Conservation (phyloP, 1,140 invertebrate species). For the Babylonia areolata region DNA sequence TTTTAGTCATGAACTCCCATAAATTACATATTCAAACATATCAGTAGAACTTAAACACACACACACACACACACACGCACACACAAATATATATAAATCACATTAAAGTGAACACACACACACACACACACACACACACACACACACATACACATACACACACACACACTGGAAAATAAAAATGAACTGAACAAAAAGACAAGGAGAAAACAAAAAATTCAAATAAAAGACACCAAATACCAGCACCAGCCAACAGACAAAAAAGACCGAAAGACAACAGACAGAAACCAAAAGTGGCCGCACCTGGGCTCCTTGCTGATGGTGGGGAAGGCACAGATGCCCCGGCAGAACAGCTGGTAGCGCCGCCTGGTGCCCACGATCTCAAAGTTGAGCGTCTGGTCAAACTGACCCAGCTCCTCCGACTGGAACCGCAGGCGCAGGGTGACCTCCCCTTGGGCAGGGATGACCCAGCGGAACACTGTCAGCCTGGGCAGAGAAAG, state of each 20-base stretch:
- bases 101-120: neutral
- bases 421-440: slow-evolving; percentile 72
- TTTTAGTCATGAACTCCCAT: no score
- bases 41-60: no score
- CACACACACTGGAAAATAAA: no score
- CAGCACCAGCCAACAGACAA: neutral
- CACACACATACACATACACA: neutral
- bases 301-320: slow-evolving; percentile 76
- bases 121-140: neutral
- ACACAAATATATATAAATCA: no score
- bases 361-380: slow-evolving; percentile 73
- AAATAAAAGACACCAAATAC: neutral
- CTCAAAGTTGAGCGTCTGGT: slow-evolving; percentile 77
- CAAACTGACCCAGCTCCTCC: slow-evolving; percentile 76
- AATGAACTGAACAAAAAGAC: neutral
- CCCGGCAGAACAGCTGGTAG: slow-evolving; percentile 76
- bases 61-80: no score
- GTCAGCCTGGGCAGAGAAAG: slow-evolving; percentile 60
- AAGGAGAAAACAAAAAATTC: neutral
- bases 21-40: no score
- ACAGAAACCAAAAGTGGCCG: no score
- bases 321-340: slow-evolving; percentile 75
- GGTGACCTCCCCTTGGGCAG: slow-evolving; percentile 67
- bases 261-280: neutral
- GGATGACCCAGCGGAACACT: slow-evolving; percentile 74